Evolutionary conservation across 2,797 vertebrate species (phyloP), one percentile per base, ranked within the genome.

Genomic region (Okamejei kenojei): DNA sequence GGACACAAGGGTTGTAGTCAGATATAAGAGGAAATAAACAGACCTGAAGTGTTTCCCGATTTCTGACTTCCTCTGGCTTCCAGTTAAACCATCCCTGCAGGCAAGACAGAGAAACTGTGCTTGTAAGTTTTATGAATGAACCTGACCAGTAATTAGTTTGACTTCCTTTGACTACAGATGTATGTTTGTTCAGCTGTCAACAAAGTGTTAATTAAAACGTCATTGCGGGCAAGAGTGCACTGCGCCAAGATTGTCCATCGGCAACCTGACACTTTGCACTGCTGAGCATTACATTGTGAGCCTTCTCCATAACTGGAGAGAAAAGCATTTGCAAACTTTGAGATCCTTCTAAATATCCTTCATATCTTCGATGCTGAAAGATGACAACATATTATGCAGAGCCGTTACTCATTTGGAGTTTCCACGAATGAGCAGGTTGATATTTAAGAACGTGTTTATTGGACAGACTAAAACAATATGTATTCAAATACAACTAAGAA

Each of bases 151-250:
- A 29, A 92, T 92, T 92, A 92, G 68, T 76, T 92, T 76, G 23
- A 74, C 90, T 92, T 92, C 90, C 90, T 92, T 92, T n/a, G 73
- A 76, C 90, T 76, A 92, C 90, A 92, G 90, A 92, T 76, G 68
- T 13, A n/a, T 92, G 90, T 92, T 92, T 92, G 90, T 92, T 92
- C 90, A 92, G 90, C 90, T 92, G 90, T 92, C 90, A 92, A 29
- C 90, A 92, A 92, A 92, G 90, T 92, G 90, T 92, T 92, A 76
- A 92, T 92, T 92, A 92, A 92, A 92, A 92, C 74, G 65, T 74
- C 68, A 88, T 88, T 74, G 90, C 68, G 76, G 90, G 29, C 90
- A 76, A 29, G 29, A 74, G 71, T 45, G 90, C 68, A 54, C 35
- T 15, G 71, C 35, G 29, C 35, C 10, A 54, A 54, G 38, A 29